These are phyloP conservation scores for Lampris incognitus DNA, from an alignment of 2,113 vertebrate genomes.

Conservation along the genomic window DNA sequence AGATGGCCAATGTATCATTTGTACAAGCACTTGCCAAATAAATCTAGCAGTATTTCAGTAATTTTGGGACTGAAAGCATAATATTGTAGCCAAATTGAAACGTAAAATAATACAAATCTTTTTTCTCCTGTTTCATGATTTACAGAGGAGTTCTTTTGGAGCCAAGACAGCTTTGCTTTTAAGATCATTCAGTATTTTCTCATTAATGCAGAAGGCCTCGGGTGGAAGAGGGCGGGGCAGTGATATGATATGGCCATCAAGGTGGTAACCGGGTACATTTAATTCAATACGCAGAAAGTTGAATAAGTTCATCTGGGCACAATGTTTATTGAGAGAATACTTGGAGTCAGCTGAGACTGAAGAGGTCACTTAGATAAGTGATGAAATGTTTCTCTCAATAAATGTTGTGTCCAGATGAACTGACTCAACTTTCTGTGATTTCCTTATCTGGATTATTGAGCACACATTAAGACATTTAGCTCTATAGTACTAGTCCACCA, in stretches of 20 bases:
- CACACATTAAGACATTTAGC: too few species aligned
- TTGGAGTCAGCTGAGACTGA: too few species aligned
- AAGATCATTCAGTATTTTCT: slow-evolving; percentile 12
- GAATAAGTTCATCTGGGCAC: too few species aligned
- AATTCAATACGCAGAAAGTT: too few species aligned
- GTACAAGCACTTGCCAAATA: slow-evolving; percentile 39
- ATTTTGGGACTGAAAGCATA: background rate
- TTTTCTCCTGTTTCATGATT: background rate
- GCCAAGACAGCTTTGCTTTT: background rate
- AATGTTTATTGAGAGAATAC: too few species aligned
- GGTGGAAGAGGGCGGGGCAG: slow-evolving; percentile 21
- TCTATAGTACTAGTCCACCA: too few species aligned
- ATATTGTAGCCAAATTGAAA: slow-evolving; percentile 29
- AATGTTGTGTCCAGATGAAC: too few species aligned
- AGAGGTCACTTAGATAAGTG: too few species aligned
- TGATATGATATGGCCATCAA: slow-evolving; percentile 4
- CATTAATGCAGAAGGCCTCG: background rate
- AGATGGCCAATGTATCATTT: slow-evolving; percentile 31
- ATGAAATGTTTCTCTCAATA: too few species aligned
- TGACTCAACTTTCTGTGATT: too few species aligned
- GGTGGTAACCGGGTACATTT: too few species aligned
- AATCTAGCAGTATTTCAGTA: slow-evolving; percentile 36
- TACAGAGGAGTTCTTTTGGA: slow-evolving; percentile 6
- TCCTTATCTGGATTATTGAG: too few species aligned
- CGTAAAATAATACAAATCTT: slow-evolving; percentile 21